A percentile compares a stretch with the other conserved stretches of the same genome.
These are phyloP conservation scores for Pachypanchax playfairii DNA, from an alignment of 2,113 vertebrate genomes.

Conservation along the genomic window DNA sequence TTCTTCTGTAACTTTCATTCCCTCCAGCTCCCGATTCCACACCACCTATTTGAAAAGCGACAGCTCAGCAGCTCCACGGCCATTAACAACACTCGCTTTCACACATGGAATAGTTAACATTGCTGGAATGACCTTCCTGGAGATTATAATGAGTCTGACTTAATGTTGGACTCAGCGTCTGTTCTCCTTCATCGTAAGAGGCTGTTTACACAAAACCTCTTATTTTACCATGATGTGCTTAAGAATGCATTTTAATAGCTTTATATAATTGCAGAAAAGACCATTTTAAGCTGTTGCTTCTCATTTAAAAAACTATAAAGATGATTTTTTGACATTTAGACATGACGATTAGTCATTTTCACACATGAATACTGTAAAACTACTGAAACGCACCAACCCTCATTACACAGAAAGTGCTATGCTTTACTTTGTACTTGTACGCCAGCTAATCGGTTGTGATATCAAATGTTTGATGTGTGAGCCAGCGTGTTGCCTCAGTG, in stretches of 20 bases:
- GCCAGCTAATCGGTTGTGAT: background rate
- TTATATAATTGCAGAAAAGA: constrained; percentile 14
- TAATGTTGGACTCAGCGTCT: constrained; percentile 32
- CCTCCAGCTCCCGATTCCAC: constrained; percentile 52
- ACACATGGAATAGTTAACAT: constrained; percentile 49
- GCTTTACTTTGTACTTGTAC: background rate
- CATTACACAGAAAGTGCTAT: background rate
- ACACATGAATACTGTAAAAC: background rate
- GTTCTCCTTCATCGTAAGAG: background rate
- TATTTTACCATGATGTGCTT: constrained; percentile 31
- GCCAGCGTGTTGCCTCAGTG: background rate
- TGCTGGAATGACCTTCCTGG: constrained; percentile 37
- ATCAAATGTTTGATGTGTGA: background rate
- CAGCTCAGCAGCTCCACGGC: constrained; percentile 74
- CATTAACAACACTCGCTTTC: constrained; percentile 67
- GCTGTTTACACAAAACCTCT: constrained; percentile 2
- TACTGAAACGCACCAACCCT: background rate
- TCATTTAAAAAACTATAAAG: constrained; percentile 14
- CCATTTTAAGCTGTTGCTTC: constrained; percentile 13
- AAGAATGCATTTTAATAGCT: constrained; percentile 28
- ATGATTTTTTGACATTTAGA: constrained; percentile 11
- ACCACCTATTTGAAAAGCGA: constrained; percentile 67
- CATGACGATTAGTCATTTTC: background rate
- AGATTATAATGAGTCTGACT: constrained; percentile 38
- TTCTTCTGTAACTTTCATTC: constrained; percentile 28